Evolutionary conservation across 37 sponge, comb jelly and placozoan genomes (phyloP), one percentile per base, ranked within the genome.

Genomic region (Spongilla lacustris): DNA sequence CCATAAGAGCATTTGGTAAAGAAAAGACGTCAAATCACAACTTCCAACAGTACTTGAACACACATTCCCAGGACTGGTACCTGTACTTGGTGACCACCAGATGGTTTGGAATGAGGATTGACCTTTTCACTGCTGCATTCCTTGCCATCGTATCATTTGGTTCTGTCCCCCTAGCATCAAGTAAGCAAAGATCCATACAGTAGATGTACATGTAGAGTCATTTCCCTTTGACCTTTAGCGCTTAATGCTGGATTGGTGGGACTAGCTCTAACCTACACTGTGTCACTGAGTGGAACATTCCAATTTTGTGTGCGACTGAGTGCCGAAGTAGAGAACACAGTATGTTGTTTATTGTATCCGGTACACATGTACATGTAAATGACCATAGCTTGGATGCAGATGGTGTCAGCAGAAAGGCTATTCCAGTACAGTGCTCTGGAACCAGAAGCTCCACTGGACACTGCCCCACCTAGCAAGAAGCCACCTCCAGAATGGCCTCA

Each of bases 321-420:
- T 89, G 89, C 93, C 32, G 96, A 95, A 71, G 91, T 95, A 49
- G 96, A 95, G 69, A 92, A 86, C 76, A 50, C 81, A 50, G 94
- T 94, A 48, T 73, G 91, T 50, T 46, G 14, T 37, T 50, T 68
- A 68, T 23, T 48, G 24, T 66, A 48, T 27, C n/a, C n/a, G n/a
- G n/a, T n/a, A n/a, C n/a, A 33, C 4, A 24, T 27, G 9, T 31
- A 9, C 3, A 3, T 76, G 29, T 34, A 13, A 5, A 13, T 76
- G 34, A 31, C 32, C 29, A 25, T 4, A 6, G n/a, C 23, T 31
- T 76, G 76, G 10, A 68, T 80, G 12, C 72, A 94, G 95, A 91
- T 94, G 95, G 83, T 91, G 24, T 91, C 95, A 72, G 86, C 89
- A 23, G 95, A 94, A 82, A 71, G 95, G 30, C 71, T 94, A 6